Percentiles rank a stretch among this genome's conserved stretches.
Evolutionary conservation across 2,888 invertebrate genomes (phyloP).

Genomic region (Ormyrus pomaceus): DNA sequence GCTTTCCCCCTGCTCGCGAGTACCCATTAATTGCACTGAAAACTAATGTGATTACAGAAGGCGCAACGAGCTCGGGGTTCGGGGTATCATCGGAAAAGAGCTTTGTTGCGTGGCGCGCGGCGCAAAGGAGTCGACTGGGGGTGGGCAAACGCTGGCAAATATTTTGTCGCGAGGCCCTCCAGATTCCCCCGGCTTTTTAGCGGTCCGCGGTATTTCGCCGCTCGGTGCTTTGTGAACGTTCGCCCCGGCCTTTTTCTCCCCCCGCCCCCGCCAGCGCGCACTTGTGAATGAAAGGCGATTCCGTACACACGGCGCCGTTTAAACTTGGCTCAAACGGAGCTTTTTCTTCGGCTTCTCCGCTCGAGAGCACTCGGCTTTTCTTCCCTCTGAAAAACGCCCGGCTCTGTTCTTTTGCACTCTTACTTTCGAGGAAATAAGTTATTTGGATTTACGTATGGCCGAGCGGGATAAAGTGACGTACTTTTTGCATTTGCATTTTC

Average conservation of each 20-base stretch:
- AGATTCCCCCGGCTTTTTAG: background rate
- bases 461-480: constrained; percentile 32
- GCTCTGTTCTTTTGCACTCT: constrained; percentile 8
- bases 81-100: constrained; percentile 67
- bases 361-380: background rate
- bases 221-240: background rate
- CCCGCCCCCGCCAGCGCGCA: background rate
- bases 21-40: too few relatives aligned
- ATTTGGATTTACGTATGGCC: constrained; percentile 47
- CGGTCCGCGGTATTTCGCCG: background rate
- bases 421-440: constrained; percentile 43
- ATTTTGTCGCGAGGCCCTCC: constrained; percentile 59
- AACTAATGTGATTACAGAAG: too few relatives aligned
- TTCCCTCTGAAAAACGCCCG: background rate
- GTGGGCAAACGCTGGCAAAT: constrained; percentile 65
- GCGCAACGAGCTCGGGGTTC: too few relatives aligned
- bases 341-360: background rate
- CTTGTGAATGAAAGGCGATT: constrained; percentile 9
- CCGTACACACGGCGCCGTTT: background rate
- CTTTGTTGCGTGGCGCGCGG: constrained; percentile 64
- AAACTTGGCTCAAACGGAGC: constrained; percentile 3
- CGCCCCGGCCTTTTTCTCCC: constrained; percentile 7
- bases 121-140: constrained; percentile 23
- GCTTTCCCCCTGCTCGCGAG: too few relatives aligned
- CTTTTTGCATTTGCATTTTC: constrained; percentile 46